Conservation (phyloP, 2,113 vertebrate genomes). For the Tragelaphus scriptus region DNA sequence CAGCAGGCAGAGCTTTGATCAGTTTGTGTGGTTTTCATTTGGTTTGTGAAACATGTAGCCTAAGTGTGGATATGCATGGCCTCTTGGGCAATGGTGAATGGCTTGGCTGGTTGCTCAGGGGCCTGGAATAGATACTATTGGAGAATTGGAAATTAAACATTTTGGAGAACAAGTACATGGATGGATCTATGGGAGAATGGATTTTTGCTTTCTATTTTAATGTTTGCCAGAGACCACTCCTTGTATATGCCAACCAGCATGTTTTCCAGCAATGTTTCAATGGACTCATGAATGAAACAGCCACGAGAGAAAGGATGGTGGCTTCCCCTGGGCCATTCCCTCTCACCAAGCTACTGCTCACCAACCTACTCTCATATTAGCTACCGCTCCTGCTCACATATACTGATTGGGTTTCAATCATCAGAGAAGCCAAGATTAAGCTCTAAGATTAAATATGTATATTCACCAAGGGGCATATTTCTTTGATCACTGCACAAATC, state of each 20-base stretch:
- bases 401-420: not conserved
- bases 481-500: not conserved
- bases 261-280: not conserved
- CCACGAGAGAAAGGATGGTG: not conserved
- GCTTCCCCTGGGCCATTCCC: not conserved
- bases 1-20: not conserved
- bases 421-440: not conserved
- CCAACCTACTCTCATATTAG: not conserved
- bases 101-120: not conserved
- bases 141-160: not conserved
- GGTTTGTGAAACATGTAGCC: not conserved
- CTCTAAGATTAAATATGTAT: not conserved
- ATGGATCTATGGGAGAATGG: not conserved
- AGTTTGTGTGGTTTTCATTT: not conserved
- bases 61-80: not conserved
- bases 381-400: too few species aligned
- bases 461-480: not conserved
- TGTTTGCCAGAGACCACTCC: not conserved
- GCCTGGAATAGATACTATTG: not conserved
- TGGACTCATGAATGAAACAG: not conserved
- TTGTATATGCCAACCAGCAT: not conserved
- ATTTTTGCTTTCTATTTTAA: not conserved
- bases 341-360: not conserved
- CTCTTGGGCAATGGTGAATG: not conserved
- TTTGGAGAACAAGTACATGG: not conserved